These are phyloP conservation scores for Climacteris rufus DNA, from an alignment of 2,113 vertebrate genomes.

Conservation along the genomic window DNA sequence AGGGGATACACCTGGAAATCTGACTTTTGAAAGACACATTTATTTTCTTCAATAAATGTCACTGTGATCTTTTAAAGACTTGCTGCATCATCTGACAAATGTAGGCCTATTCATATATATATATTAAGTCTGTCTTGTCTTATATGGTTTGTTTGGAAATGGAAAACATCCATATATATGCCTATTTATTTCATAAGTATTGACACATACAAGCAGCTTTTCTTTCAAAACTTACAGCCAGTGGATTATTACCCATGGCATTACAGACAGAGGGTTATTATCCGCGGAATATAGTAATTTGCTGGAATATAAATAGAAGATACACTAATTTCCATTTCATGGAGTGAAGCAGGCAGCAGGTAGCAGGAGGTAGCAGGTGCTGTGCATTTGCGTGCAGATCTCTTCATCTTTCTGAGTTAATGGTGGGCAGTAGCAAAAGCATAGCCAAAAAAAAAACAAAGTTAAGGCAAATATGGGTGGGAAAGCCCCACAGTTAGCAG, in stretches of 20 bases:
- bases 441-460: background rate
- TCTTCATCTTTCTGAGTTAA: background rate
- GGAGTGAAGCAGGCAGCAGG: accelerated
- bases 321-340: accelerated
- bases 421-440: too few relatives aligned
- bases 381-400: accelerated
- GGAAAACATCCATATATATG: background rate
- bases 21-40: background rate
- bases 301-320: background rate
- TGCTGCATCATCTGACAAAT: background rate
- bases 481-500: accelerated
- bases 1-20: background rate
- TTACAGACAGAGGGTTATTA: background rate
- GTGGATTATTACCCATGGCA: background rate
- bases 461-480: accelerated
- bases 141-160: background rate
- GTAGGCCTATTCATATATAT: background rate
- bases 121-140: background rate
- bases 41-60: background rate
- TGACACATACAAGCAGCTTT: background rate
- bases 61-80: background rate
- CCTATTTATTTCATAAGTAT: background rate
- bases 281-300: accelerated
- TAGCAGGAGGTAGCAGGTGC: background rate
- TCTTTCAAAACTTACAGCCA: background rate